Evolutionary conservation across 2,113 vertebrate species (phyloP).

Genomic region (Morone chrysops): DNA sequence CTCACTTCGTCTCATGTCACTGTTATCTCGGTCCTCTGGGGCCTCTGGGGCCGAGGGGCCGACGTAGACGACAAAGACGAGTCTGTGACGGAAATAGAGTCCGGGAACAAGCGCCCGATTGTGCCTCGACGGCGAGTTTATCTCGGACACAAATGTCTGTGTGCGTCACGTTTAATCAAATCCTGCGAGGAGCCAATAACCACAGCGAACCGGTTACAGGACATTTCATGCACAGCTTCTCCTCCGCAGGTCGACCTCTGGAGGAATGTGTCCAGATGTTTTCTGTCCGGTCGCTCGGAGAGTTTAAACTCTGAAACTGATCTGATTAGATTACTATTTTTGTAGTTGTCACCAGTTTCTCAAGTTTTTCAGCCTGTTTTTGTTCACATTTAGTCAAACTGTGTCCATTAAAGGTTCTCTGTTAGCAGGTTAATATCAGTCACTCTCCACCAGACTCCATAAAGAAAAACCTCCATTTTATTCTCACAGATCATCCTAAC

Average conservation of each 20-base stretch:
- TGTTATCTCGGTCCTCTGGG: not conserved
- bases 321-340: not conserved
- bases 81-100: conserved; percentile 55
- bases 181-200: conserved; percentile 34
- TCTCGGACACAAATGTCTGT: not conserved
- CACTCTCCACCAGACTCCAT: no score
- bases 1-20: conserved; percentile 45
- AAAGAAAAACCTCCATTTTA: no score
- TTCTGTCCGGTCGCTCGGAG: not conserved
- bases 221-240: no score
- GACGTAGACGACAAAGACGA: conserved; percentile 25
- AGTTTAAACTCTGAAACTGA: no score
- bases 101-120: conserved; percentile 33
- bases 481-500: no score
- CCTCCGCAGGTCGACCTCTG: not conserved
- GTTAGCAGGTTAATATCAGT: no score
- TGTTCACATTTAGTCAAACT: no score
- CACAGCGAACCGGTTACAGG: not conserved
- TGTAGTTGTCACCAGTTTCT: no score
- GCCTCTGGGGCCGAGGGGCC: not conserved
- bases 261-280: not conserved
- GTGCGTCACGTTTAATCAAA: conserved; percentile 49
- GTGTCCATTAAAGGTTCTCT: no score
- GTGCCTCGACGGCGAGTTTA: conserved; percentile 19
- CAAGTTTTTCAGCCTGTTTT: no score